A percentile compares a stretch with the other conserved stretches of the same genome.
Evolutionary conservation across 2,888 invertebrate genomes (phyloP).

Genomic region (Pristionchus arcanus): DNA sequence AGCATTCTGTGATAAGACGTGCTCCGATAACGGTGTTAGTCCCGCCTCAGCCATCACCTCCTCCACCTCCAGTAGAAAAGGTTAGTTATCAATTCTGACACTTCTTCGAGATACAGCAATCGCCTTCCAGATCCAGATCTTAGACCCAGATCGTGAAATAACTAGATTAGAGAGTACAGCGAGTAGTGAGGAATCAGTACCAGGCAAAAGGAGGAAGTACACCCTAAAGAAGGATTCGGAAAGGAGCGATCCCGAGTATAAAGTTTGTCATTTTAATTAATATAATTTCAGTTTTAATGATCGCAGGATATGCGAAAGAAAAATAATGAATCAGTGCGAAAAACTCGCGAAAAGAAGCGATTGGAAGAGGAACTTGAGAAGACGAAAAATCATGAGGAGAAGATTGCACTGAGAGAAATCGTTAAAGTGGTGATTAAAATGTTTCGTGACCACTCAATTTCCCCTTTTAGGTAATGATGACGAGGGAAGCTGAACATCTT

Average conservation of each 20-base stretch:
- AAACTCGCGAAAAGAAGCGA: conserved; percentile 12
- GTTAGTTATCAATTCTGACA: neutral
- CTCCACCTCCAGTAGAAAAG: neutral
- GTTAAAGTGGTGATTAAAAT: conserved; percentile 4
- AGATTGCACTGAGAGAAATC: neutral
- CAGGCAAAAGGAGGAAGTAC: conserved; percentile 18
- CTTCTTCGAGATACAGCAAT: neutral
- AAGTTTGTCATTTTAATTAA: neutral
- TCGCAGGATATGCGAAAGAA: conserved; percentile 24
- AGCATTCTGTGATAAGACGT: neutral
- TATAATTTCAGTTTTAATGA: neutral
- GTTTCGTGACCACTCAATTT: neutral
- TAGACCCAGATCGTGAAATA: neutral
- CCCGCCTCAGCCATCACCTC: neutral
- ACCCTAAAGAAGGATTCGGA: conserved; percentile 30
- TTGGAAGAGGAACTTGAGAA: conserved; percentile 7
- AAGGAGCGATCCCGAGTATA: conserved; percentile 29
- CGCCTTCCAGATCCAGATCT: too few species aligned
- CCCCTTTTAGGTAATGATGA: neutral
- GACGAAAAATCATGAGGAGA: conserved; percentile 26
- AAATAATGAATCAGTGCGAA: conserved; percentile 28
- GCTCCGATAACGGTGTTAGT: conserved; percentile 27
- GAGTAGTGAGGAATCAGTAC: neutral
- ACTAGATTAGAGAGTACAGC: neutral
- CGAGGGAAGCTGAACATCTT: neutral